phyloP scores from a whole-genome alignment of 2,888 invertebrate species.

The Liopterus haemorrhoidalis region DNA sequence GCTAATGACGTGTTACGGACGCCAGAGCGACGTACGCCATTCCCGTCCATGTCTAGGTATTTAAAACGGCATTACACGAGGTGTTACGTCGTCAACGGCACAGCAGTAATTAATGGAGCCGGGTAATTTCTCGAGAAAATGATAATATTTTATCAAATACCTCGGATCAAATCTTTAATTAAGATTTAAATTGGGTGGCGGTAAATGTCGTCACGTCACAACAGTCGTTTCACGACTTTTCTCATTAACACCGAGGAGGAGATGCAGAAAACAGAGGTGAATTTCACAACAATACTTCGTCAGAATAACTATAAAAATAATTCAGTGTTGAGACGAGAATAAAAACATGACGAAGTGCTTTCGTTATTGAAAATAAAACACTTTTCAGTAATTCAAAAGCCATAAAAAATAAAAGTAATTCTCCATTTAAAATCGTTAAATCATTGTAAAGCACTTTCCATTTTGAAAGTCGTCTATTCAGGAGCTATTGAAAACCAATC shows the following conservation, averaged over 20 bases:
- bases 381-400: constrained; percentile 28
- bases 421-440: constrained; percentile 38
- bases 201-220: constrained; percentile 9
- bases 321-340: constrained; percentile 6
- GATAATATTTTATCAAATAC: constrained; percentile 23
- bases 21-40: constrained; percentile 9
- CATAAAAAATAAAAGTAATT: constrained; percentile 36
- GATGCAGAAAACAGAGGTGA: background rate
- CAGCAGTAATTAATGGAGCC: constrained; percentile 19
- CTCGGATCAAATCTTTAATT: constrained; percentile 24
- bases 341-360: constrained; percentile 25
- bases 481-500: constrained; percentile 36
- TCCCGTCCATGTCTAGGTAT: constrained; percentile 7
- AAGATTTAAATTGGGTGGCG: constrained; percentile 21
- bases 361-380: constrained; percentile 26
- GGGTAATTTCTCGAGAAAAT: constrained; percentile 21
- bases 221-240: background rate
- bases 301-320: background rate
- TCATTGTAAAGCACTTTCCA: constrained; percentile 38
- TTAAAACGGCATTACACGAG: constrained; percentile 23
- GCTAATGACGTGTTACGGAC: constrained; percentile 32
- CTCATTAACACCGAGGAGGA: background rate
- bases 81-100: constrained; percentile 23
- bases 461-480: constrained; percentile 34
- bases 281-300: background rate